Evolutionary conservation across 2,113 vertebrate species (phyloP), one percentile per base, ranked within the genome.

Genomic region (Carettochelys insculpta): DNA sequence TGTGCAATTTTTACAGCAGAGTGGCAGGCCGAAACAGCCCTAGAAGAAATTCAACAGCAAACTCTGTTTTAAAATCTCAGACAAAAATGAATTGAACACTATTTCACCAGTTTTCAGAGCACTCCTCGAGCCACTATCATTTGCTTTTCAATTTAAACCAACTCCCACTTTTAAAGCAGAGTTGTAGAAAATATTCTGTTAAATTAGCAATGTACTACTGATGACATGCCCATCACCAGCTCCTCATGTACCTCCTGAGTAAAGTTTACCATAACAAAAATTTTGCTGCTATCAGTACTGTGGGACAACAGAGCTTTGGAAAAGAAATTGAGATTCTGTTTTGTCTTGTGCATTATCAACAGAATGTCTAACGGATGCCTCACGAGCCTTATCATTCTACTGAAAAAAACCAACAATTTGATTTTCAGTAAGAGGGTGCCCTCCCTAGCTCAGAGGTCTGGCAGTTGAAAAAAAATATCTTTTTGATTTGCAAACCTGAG

Each of bases 111-210:
- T 51, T 83, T 83, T 86, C 54, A 79, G 48, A 3, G 41, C 76
- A 13, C 51, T 89, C 92, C 19, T 45, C 50, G 22, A 4, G 58
- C 58, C 82, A 77, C 16, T 73, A 12, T 88, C 2, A 3, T 16
- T 43, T 90, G 34, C 38, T 91, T 58, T 73, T 56, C 75, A 73
- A 41, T 86, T 83, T 77, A 89, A 92, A 81, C 8, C 29, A 94
- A 5, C 24, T 41, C 29, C 22, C 29, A 22, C 29, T 61, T 41
- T 52, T 47, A 56, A 11, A 58, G 27, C 47, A 90, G 24, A 43
- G 77, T 71, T 41, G 68, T 68, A 27, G 85, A 47, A 2, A 83
- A 22, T 29, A 34, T 27, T 29, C 47, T 47, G 47, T 65, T 14
- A 51, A n/a, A 81, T 10, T n/a, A 12, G 58, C 89, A 87, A 80